Evolutionary conservation across 2,888 invertebrate species (phyloP).

Genomic region (Eupithecia subfuscata): DNA sequence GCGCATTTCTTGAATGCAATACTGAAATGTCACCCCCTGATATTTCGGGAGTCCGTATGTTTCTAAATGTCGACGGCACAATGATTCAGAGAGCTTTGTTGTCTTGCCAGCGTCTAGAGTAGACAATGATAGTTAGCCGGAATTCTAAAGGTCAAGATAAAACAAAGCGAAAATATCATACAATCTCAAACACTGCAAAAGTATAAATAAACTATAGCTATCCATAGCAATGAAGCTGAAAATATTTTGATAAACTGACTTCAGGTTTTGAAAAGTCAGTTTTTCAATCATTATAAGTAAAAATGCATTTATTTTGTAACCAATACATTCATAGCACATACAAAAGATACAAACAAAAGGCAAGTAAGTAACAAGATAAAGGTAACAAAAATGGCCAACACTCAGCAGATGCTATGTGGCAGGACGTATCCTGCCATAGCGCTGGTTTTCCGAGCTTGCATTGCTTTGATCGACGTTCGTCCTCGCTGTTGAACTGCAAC

Average conservation of each 20-base stretch:
- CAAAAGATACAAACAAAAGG: too few species aligned
- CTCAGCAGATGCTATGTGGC: too few species aligned
- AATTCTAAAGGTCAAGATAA: conserved; percentile 18
- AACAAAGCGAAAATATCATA: neutral
- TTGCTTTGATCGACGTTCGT: neutral
- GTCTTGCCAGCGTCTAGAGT: conserved; percentile 36
- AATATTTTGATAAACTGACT: neutral
- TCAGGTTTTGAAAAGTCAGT: neutral
- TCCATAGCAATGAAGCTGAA: neutral
- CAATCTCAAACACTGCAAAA: neutral
- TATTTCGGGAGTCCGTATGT: conserved; percentile 38
- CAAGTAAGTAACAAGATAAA: too few species aligned
- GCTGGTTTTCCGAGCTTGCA: too few species aligned
- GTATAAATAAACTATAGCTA: neutral
- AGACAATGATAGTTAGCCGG: conserved; percentile 26
- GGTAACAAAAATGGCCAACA: too few species aligned
- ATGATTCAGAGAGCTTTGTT: conserved; percentile 35
- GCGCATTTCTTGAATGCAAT: conserved; percentile 17
- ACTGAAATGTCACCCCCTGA: conserved; percentile 38
- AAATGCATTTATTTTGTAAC: too few species aligned
- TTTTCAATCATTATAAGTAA: neutral
- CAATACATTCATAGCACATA: too few species aligned
- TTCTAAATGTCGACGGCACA: conserved; percentile 40
- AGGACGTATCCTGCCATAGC: too few species aligned
- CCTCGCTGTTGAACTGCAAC: conserved; percentile 20